Evolutionary conservation across 2,113 vertebrate species (phyloP).

Genomic region (Nycticebus coucang): DNA sequence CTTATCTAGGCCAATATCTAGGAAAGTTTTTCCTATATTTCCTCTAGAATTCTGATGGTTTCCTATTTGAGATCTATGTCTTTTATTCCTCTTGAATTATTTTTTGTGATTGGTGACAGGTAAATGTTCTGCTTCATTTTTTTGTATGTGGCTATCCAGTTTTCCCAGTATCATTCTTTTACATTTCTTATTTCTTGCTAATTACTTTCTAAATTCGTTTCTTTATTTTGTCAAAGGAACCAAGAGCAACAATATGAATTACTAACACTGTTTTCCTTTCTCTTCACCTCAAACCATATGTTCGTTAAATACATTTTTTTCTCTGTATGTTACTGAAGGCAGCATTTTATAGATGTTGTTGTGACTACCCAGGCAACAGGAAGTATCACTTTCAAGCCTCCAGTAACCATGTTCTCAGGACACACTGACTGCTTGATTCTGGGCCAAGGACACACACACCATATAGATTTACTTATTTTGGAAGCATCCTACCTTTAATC

Average conservation of each 20-base stretch:
- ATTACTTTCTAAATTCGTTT: not conserved
- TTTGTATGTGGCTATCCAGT: too few relatives aligned
- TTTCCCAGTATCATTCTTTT: not conserved
- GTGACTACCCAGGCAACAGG: not conserved
- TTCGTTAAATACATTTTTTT: not conserved
- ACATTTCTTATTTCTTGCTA: not conserved
- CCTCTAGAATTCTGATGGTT: too few relatives aligned
- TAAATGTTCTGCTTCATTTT: too few relatives aligned
- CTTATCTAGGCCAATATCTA: too few relatives aligned
- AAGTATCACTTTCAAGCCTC: not conserved
- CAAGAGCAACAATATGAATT: not conserved
- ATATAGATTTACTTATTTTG: not conserved
- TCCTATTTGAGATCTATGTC: too few relatives aligned
- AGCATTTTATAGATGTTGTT: not conserved
- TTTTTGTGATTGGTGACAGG: too few relatives aligned
- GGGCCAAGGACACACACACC: not conserved
- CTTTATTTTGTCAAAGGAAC: not conserved
- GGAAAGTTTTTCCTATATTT: too few relatives aligned
- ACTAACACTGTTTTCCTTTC: not conserved
- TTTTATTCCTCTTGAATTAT: too few relatives aligned
- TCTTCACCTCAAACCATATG: not conserved
- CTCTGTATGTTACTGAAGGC: not conserved
- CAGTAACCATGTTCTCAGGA: not conserved
- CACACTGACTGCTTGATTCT: not conserved
- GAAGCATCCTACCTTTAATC: not conserved